phyloP scores from a whole-genome alignment of 2,888 invertebrate species.

The Andrena marginata region DNA sequence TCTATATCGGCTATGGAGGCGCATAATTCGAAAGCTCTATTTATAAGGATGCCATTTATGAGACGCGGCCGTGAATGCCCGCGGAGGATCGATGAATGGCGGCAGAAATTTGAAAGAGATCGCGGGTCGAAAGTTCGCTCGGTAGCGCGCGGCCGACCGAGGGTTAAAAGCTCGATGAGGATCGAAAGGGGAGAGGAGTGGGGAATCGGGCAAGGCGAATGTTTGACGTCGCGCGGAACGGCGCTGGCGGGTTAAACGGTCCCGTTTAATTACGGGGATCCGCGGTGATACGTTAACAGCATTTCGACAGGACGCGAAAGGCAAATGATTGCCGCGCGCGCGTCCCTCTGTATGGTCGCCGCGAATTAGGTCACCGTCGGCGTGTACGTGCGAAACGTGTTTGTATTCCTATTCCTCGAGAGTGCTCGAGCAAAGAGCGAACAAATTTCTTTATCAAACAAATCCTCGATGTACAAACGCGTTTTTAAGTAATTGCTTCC shows the following conservation, averaged over 20 bases:
- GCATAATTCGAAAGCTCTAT: too few relatives aligned
- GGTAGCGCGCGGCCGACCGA: too few relatives aligned
- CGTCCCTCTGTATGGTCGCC: slow-evolving; percentile 22
- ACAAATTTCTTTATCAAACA: slow-evolving; percentile 57
- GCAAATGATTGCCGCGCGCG: slow-evolving; percentile 48
- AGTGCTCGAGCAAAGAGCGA: slow-evolving; percentile 43
- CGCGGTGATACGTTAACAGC: slow-evolving; percentile 41
- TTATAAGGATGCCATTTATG: too few relatives aligned
- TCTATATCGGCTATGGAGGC: too few relatives aligned
- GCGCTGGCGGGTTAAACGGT: slow-evolving; percentile 11
- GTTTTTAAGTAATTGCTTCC: slow-evolving; percentile 59
- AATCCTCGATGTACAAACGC: slow-evolving; percentile 43
- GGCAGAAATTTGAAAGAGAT: too few relatives aligned
- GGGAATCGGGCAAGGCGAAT: not conserved
- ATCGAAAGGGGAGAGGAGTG: not conserved
- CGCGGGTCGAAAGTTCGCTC: too few relatives aligned
- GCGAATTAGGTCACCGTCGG: slow-evolving; percentile 54
- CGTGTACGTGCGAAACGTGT: slow-evolving; percentile 28
- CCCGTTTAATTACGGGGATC: slow-evolving; percentile 45
- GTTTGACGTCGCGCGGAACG: not conserved
- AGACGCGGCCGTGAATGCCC: too few relatives aligned
- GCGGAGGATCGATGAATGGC: too few relatives aligned
- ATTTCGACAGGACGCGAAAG: slow-evolving; percentile 38
- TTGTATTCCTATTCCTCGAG: slow-evolving; percentile 50
- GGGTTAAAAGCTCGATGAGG: too few relatives aligned